phyloP scores from a whole-genome alignment of 2,113 vertebrate genomes.

The Labrus mixtus region DNA sequence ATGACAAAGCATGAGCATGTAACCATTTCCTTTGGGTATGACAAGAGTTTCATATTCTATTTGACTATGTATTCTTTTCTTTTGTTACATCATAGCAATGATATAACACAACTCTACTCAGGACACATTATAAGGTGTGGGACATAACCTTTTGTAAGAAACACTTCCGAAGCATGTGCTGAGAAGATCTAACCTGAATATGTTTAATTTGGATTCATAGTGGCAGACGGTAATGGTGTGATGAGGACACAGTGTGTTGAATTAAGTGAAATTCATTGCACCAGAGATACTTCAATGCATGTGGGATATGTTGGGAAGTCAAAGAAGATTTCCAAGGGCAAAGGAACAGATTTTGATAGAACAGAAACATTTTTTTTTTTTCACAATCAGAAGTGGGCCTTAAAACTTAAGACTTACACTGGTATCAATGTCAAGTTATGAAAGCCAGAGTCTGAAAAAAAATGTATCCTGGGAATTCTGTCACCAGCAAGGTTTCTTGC shows the following conservation, averaged over 20 bases:
- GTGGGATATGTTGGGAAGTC: neutral
- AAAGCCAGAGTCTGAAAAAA: slow-evolving; percentile 26
- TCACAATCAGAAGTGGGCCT: neutral
- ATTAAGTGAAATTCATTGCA: neutral
- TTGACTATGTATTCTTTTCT: no score
- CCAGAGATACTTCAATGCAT: neutral
- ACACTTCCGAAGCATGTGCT: neutral
- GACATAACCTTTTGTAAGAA: neutral
- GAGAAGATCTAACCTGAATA: neutral
- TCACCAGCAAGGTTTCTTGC: slow-evolving; percentile 12
- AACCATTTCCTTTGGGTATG: neutral
- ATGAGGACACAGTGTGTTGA: neutral
- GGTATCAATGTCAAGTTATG: no score
- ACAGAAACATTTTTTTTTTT: neutral
- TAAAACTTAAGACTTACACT: no score
- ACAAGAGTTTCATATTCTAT: no score
- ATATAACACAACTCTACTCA: no score
- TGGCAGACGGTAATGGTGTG: neutral
- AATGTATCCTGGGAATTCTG: slow-evolving; percentile 30
- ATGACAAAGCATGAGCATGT: neutral
- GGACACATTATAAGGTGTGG: no score
- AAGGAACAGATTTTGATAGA: no score
- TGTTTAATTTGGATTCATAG: neutral
- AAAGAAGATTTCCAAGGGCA: neutral
- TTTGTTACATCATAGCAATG: no score